Evolutionary conservation across 2,797 vertebrate species (phyloP).

Genomic region (Lophius americanus): DNA sequence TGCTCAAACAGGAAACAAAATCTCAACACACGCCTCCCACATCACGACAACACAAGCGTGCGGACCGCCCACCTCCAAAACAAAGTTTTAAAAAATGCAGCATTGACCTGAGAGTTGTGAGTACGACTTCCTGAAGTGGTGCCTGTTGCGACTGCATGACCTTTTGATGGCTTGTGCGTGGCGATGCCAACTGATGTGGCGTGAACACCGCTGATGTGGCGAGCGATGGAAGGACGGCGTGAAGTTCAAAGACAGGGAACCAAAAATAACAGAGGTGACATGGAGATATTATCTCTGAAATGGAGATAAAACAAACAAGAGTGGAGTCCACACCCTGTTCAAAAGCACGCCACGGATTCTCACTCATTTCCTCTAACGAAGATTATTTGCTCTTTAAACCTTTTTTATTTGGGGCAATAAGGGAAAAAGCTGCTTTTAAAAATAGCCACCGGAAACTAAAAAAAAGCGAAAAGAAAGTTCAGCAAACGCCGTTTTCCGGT

Average conservation of each 20-base stretch:
- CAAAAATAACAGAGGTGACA: conserved; percentile 20
- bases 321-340: not conserved
- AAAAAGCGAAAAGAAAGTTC: no score
- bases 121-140: no score
- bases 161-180: not conserved
- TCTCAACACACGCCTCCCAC: not conserved
- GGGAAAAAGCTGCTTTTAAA: no score
- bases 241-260: conserved; percentile 5
- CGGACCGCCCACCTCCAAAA: not conserved
- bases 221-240: not conserved
- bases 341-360: conserved; percentile 4
- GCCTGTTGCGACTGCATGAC: no score
- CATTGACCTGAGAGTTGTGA: conserved; percentile 8
- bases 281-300: no score
- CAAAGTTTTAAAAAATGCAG: not conserved
- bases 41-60: no score
- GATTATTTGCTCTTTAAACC: not conserved
- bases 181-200: conserved; percentile 24
- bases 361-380: not conserved
- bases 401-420: no score
- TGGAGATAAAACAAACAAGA: no score
- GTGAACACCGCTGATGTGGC: conserved; percentile 24
- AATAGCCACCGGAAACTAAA: no score
- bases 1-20: conserved; percentile 10
- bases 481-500: no score